Evolutionary conservation across 2,888 invertebrate species (phyloP).

Genomic region (Synanthedon myopaeformis): DNA sequence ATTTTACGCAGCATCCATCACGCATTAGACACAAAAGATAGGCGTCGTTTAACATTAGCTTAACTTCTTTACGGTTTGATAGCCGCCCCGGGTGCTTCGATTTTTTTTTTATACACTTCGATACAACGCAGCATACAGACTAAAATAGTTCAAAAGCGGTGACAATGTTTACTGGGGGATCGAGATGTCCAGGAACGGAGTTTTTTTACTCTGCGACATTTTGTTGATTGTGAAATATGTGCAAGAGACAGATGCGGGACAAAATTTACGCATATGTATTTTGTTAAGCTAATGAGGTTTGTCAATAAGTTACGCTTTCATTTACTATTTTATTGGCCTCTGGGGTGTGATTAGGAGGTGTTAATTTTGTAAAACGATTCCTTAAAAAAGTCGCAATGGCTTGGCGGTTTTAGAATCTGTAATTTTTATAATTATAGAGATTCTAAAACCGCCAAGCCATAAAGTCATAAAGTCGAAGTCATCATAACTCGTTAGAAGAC

Average conservation of each 20-base stretch:
- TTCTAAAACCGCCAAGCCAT: too few species aligned
- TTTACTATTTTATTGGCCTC: conserved; percentile 31
- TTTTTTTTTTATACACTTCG: conserved; percentile 22
- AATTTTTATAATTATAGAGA: too few species aligned
- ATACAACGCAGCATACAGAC: conserved; percentile 21
- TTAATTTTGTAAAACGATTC: conserved; percentile 39
- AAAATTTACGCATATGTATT: conserved; percentile 54
- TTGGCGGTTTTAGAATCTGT: neutral
- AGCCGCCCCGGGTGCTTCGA: conserved; percentile 36
- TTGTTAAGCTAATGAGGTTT: conserved; percentile 61
- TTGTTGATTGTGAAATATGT: conserved; percentile 37
- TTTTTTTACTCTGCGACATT: conserved; percentile 26
- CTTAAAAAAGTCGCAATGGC: neutral
- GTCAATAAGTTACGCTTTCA: conserved; percentile 59
- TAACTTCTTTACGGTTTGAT: conserved; percentile 70
- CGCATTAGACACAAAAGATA: conserved; percentile 64
- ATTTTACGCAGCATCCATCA: conserved; percentile 59
- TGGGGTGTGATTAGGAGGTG: conserved; percentile 35
- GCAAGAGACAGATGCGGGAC: conserved; percentile 49
- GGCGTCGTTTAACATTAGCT: conserved; percentile 66
- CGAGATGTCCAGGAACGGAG: conserved; percentile 26
- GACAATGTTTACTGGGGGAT: conserved; percentile 30
- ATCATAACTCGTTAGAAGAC: too few species aligned
- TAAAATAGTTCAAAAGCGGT: conserved; percentile 36
- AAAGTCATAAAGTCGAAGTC: too few species aligned